phyloP scores from a whole-genome alignment of 2,113 vertebrate genomes.

The Hippocampus zosterae region DNA sequence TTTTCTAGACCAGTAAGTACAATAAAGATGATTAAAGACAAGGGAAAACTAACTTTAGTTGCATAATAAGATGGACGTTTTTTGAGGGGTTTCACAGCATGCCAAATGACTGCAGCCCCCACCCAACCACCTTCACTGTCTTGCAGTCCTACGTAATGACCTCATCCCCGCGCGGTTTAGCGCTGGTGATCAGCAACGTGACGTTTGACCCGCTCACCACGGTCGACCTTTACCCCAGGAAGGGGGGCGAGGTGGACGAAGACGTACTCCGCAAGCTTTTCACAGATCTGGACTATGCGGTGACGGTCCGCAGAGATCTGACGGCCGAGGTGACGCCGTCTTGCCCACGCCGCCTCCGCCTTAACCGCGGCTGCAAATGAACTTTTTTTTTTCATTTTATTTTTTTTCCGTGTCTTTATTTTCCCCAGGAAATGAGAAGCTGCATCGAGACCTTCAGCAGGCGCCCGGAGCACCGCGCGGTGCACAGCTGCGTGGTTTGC shows the following conservation, averaged over 20 bases:
- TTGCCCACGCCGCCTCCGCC: neutral
- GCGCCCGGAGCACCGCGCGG: conserved; percentile 66
- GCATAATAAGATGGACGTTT: neutral
- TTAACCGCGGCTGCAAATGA: neutral
- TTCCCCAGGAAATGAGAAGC: conserved; percentile 78
- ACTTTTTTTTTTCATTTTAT: neutral
- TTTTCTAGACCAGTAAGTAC: neutral
- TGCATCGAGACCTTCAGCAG: conserved; percentile 79
- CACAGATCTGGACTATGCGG: conserved; percentile 80
- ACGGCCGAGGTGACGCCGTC: conserved; percentile 77
- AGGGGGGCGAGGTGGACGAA: conserved; percentile 89
- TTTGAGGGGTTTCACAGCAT: neutral
- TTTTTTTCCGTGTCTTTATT: neutral
- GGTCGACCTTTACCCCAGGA: conserved; percentile 80
- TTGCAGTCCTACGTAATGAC: conserved; percentile 83
- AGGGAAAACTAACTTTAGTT: neutral
- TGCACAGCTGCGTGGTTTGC: conserved; percentile 85
- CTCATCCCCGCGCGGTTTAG: conserved; percentile 83
- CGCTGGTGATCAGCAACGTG: conserved; percentile 89
- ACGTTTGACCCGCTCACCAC: conserved; percentile 74
- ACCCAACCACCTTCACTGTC: neutral
- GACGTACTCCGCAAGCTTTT: conserved; percentile 80
- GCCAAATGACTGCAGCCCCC: neutral
- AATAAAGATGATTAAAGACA: neutral
- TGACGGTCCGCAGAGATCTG: conserved; percentile 74